Evolutionary conservation across 2,888 invertebrate species (phyloP).

Genomic region (Pyrrhosoma nymphula): DNA sequence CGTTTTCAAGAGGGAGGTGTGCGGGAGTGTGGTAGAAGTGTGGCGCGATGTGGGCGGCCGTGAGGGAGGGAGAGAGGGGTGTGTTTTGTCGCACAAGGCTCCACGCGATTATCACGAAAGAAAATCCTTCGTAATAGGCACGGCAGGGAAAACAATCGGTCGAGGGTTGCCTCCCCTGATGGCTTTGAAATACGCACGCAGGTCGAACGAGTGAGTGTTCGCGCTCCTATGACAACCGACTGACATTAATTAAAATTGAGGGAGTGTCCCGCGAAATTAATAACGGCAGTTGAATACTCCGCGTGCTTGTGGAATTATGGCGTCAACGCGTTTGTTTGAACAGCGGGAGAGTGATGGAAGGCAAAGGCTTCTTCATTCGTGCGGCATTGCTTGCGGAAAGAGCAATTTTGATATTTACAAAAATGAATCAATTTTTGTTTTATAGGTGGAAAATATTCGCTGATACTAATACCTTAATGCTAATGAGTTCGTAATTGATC

Average conservation of each 20-base stretch:
- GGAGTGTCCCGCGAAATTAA: background rate
- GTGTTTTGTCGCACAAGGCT: background rate
- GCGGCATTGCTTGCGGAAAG: background rate
- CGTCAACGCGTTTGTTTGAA: background rate
- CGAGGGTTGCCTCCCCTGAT: background rate
- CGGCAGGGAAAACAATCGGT: conserved; percentile 14
- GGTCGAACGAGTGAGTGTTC: background rate
- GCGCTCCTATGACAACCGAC: background rate
- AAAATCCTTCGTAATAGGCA: background rate
- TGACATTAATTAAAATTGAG: background rate
- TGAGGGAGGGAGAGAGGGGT: background rate
- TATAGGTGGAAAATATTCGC: too few species aligned
- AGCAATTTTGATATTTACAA: background rate
- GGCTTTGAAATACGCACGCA: conserved; percentile 5
- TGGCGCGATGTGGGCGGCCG: background rate
- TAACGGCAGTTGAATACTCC: background rate
- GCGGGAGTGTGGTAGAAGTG: background rate
- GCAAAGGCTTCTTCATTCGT: background rate
- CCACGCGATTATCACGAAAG: background rate
- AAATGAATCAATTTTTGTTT: background rate
- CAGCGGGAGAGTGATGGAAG: background rate
- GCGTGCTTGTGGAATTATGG: background rate
- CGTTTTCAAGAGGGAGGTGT: background rate
- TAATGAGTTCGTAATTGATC: background rate
- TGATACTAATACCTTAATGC: too few species aligned